Evolutionary conservation across 2,797 vertebrate species (phyloP).

Genomic region (Hipposideros larvatus): DNA sequence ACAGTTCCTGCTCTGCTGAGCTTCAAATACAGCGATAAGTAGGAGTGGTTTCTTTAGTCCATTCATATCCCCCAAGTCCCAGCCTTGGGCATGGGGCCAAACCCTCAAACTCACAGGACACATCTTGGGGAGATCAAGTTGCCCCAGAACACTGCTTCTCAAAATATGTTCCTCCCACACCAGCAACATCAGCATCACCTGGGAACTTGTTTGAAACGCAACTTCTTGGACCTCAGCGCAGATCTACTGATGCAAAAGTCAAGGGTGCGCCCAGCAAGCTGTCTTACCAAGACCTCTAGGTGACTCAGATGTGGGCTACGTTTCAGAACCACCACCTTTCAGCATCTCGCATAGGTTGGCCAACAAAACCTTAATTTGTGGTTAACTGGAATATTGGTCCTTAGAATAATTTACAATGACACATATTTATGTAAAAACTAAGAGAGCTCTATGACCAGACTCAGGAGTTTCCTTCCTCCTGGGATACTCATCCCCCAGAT

Average conservation of each 20-base stretch:
- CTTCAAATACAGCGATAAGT: not conserved
- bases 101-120: not conserved
- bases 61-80: not conserved
- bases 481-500: not conserved
- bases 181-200: not conserved
- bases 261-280: too few relatives aligned
- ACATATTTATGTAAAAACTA: not conserved
- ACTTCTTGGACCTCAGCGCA: not conserved
- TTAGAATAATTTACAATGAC: not conserved
- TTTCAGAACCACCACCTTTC: too few relatives aligned
- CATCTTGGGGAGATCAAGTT: not conserved
- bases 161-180: not conserved
- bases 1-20: not conserved
- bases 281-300: too few relatives aligned
- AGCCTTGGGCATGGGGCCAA: not conserved
- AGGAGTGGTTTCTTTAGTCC: not conserved
- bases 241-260: too few relatives aligned
- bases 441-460: not conserved
- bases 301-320: too few relatives aligned
- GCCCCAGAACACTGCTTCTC: not conserved
- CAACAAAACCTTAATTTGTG: not conserved
- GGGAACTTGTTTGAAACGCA: not conserved
- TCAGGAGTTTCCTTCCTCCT: not conserved
- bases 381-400: not conserved
- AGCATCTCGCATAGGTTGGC: too few relatives aligned